These are phyloP conservation scores for Apeira syringaria DNA, from an alignment of 2,888 invertebrate species.

Conservation along the genomic window DNA sequence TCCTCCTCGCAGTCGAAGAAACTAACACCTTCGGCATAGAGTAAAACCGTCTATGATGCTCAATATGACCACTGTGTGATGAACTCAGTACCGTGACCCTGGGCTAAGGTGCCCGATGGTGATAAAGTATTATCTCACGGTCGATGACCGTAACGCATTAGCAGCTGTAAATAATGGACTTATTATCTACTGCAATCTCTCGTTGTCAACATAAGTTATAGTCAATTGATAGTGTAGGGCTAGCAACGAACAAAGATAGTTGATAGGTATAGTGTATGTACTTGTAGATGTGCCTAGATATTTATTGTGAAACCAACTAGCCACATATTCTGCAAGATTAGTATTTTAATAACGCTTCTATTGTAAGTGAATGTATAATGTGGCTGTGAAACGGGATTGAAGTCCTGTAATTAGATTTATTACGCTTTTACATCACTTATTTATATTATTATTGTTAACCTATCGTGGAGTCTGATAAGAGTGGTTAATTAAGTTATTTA, in stretches of 20 bases:
- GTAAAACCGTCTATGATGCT: conserved; percentile 70
- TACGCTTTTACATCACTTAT: conserved; percentile 77
- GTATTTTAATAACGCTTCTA: conserved; percentile 73
- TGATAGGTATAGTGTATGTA: conserved; percentile 36
- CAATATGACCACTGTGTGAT: not conserved
- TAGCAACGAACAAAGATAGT: conserved; percentile 58
- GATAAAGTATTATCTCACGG: conserved; percentile 33
- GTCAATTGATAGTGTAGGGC: conserved; percentile 63
- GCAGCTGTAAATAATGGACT: conserved; percentile 51
- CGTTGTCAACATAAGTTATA: conserved; percentile 65
- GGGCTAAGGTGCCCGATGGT: conserved; percentile 12
- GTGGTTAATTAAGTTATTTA: conserved; percentile 23
- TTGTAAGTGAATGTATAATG: conserved; percentile 72
- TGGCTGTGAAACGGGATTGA: conserved; percentile 76
- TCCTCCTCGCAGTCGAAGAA: conserved; percentile 96
- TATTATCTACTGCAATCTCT: conserved; percentile 37
- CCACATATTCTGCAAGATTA: conserved; percentile 60
- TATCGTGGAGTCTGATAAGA: conserved; percentile 36
- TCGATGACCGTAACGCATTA: conserved; percentile 34
- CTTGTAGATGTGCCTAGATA: conserved; percentile 56
- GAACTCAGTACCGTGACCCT: conserved; percentile 17
- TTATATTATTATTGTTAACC: conserved; percentile 56
- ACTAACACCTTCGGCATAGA: conserved; percentile 98
- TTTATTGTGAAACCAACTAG: conserved; percentile 51
- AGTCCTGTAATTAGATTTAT: conserved; percentile 67